Evolutionary conservation across 2,888 invertebrate genomes (phyloP).

Genomic region (Abrostola tripartita): DNA sequence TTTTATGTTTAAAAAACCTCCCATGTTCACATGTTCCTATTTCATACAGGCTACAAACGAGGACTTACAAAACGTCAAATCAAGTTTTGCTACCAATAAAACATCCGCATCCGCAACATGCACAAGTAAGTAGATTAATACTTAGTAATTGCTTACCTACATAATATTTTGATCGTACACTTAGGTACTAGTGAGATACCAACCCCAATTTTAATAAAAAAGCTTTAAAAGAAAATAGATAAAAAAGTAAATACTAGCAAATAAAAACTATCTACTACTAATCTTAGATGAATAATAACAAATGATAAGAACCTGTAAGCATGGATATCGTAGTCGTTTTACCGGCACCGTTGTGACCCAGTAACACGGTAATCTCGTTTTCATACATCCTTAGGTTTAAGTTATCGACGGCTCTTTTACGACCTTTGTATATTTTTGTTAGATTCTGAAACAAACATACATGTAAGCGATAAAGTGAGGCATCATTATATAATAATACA

Average conservation of each 20-base stretch:
- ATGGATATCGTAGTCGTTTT: constrained; percentile 98
- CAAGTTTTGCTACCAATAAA: too few relatives aligned
- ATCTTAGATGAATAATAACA: neutral
- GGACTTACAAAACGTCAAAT: too few relatives aligned
- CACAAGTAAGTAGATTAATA: too few relatives aligned
- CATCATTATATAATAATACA: constrained; percentile 10
- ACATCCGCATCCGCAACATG: too few relatives aligned
- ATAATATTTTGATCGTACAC: too few relatives aligned
- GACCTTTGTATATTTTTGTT: constrained; percentile 89
- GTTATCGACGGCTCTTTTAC: constrained; percentile 90
- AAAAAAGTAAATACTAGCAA: neutral
- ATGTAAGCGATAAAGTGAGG: constrained; percentile 6
- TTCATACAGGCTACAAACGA: too few relatives aligned
- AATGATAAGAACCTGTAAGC: constrained; percentile 90
- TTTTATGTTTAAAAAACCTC: too few relatives aligned
- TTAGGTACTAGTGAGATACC: too few relatives aligned
- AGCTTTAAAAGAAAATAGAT: neutral
- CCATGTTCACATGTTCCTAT: too few relatives aligned
- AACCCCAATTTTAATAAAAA: too few relatives aligned
- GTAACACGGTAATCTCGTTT: constrained; percentile 94
- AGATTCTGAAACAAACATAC: constrained; percentile 84
- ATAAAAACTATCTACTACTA: neutral
- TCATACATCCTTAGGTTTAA: constrained; percentile 95
- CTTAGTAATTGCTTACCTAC: too few relatives aligned
- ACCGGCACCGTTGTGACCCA: constrained; percentile 94